Percentiles rank a stretch among this genome's conserved stretches.
Evolutionary conservation across 92 coral and sea anemone species (phyloP).

Genomic region (Blastomussa wellsi): DNA sequence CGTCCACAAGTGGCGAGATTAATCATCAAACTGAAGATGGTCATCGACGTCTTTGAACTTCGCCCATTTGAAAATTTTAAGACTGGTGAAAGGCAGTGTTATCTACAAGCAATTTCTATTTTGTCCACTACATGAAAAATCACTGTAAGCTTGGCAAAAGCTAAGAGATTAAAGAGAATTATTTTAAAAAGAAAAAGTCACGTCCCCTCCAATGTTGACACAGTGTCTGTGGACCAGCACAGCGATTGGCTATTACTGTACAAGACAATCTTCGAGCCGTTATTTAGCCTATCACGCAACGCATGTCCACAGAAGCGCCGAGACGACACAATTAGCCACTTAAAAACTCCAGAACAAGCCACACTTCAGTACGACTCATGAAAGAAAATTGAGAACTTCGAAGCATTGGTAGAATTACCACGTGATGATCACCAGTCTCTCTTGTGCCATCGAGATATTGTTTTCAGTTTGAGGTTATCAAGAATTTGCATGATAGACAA

Average conservation of each 20-base stretch:
- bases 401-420: too few relatives aligned
- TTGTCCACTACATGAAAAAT: not conserved
- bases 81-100: not conserved
- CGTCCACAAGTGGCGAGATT: not conserved
- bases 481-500: not conserved
- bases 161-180: not conserved
- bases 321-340: not conserved
- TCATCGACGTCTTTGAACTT: too few relatives aligned
- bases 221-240: constrained; percentile 30
- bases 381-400: not conserved
- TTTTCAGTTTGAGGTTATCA: too few relatives aligned
- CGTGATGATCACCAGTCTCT: too few relatives aligned
- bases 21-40: not conserved
- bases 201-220: not conserved
- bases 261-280: not conserved
- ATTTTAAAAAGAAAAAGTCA: not conserved
- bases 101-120: not conserved
- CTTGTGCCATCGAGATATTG: too few relatives aligned
- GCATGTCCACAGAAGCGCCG: not conserved
- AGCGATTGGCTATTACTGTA: not conserved
- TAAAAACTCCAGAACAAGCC: too few relatives aligned
- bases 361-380: not conserved
- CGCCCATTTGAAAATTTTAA: not conserved
- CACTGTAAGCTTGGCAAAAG: not conserved
- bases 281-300: not conserved